phyloP scores from a whole-genome alignment of 2,113 vertebrate genomes.

The Cnemophilus loriae region DNA sequence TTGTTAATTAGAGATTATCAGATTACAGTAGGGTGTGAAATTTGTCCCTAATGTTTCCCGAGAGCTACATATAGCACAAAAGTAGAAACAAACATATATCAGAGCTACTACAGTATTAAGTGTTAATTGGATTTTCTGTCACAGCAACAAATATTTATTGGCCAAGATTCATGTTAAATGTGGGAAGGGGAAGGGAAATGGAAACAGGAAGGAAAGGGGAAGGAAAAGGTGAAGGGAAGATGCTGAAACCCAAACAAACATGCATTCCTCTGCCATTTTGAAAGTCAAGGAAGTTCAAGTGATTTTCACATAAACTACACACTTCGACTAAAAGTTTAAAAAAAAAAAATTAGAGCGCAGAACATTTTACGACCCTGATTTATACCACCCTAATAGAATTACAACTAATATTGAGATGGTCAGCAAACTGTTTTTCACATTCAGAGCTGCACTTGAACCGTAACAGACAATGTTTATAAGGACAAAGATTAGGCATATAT shows the following conservation, averaged over 20 bases:
- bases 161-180: neutral
- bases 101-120: neutral
- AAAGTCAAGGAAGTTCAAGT: neutral
- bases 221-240: accelerated
- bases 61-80: neutral
- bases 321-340: neutral
- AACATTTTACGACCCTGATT: neutral
- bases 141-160: neutral
- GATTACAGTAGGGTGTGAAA: neutral
- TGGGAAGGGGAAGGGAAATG: neutral
- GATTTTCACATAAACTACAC: neutral
- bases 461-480: neutral
- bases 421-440: neutral
- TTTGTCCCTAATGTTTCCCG: neutral
- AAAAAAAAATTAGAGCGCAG: neutral
- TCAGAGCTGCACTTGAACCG: neutral
- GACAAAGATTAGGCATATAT: neutral
- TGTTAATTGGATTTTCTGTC: neutral
- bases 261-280: neutral
- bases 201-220: neutral
- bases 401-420: neutral
- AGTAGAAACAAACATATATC: neutral
- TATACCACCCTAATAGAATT: neutral
- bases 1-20: neutral
- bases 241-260: neutral